These are phyloP conservation scores for Graptemys geographica DNA, from an alignment of 2,797 vertebrate genomes.

Conservation along the genomic window DNA sequence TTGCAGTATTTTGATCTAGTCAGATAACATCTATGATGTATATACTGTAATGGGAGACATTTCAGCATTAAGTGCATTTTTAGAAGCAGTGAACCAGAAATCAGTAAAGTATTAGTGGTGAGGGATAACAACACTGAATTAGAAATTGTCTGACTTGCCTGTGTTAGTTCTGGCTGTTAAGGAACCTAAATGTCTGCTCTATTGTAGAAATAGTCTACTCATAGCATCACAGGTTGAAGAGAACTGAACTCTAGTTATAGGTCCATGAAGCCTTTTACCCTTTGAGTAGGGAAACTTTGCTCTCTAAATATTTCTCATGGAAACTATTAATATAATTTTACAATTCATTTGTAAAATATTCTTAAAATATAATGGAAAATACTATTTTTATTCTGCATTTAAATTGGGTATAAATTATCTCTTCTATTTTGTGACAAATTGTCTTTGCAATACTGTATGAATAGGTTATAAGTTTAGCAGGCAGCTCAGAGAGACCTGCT, in stretches of 20 bases:
- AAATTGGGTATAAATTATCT: neutral
- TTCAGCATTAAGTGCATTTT: neutral
- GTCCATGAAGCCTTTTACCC: neutral
- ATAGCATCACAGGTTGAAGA: neutral
- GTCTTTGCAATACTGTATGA: neutral
- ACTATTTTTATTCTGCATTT: neutral
- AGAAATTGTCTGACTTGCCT: constrained; percentile 17
- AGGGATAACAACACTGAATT: neutral
- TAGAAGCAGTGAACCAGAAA: constrained; percentile 10
- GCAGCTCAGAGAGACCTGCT: neutral
- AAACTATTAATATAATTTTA: neutral
- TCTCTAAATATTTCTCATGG: neutral
- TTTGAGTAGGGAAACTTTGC: neutral
- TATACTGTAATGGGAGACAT: neutral
- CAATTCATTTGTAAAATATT: neutral
- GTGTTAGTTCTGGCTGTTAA: constrained; percentile 16
- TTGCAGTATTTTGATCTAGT: neutral
- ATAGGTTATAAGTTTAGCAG: neutral
- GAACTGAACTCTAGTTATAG: neutral
- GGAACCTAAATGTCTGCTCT: neutral
- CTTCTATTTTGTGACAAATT: neutral
- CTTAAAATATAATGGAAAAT: neutral
- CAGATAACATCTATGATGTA: neutral
- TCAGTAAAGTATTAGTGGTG: neutral
- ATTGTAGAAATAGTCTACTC: neutral